These are phyloP conservation scores for Linurgus olivaceus DNA, from an alignment of 2,797 vertebrate species.

Conservation along the genomic window DNA sequence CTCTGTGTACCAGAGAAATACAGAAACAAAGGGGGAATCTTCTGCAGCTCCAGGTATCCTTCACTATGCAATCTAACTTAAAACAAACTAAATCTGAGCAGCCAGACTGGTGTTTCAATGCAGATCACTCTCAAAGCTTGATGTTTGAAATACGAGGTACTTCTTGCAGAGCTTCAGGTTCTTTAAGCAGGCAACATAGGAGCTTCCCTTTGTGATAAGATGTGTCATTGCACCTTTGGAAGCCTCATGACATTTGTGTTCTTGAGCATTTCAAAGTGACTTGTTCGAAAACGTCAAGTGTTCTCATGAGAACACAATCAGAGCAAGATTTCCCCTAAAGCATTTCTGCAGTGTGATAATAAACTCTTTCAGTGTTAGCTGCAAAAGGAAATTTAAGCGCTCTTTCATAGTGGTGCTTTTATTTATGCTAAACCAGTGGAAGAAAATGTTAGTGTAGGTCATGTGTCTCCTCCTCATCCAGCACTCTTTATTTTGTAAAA, in stretches of 20 bases:
- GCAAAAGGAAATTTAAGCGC: slow-evolving; percentile 11
- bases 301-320: background rate
- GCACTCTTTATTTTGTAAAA: slow-evolving; percentile 28
- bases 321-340: background rate
- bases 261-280: background rate
- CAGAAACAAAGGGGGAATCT: background rate
- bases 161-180: background rate
- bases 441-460: slow-evolving; percentile 14
- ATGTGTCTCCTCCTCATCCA: background rate
- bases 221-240: background rate
- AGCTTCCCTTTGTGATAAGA: background rate
- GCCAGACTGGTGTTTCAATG: background rate
- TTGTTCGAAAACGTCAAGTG: background rate
- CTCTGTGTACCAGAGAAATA: background rate
- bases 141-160: background rate
- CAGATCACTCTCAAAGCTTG: background rate
- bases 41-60: background rate
- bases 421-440: background rate
- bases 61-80: background rate
- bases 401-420: slow-evolving; percentile 20
- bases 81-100: background rate
- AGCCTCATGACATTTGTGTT: background rate
- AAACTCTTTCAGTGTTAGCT: slow-evolving; percentile 32
- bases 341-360: slow-evolving; percentile 11
- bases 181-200: background rate